Evolutionary conservation across 2,797 vertebrate genomes (phyloP).

Genomic region (Eulemur albifrons): DNA sequence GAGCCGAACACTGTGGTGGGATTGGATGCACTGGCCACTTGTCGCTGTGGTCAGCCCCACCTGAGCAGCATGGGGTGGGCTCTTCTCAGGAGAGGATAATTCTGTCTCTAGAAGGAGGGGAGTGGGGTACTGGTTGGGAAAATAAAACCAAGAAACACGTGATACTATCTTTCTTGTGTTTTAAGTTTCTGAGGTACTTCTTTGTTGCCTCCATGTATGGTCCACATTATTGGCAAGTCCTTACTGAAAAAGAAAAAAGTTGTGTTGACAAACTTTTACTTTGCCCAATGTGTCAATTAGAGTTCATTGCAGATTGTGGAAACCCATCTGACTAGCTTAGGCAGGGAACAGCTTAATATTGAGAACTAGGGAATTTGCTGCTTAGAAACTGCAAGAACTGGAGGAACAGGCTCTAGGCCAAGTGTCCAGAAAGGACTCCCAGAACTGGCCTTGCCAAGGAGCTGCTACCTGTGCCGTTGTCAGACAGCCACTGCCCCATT

Average conservation of each 20-base stretch:
- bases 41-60: too few species aligned
- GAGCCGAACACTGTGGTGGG: not conserved
- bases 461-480: rapidly evolving
- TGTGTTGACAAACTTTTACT: not conserved
- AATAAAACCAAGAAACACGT: not conserved
- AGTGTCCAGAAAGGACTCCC: not conserved
- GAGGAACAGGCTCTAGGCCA: too few species aligned
- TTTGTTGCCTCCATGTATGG: not conserved
- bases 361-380: not conserved
- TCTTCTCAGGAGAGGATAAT: not conserved
- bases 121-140: not conserved
- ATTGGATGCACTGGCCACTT: not conserved
- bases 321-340: not conserved
- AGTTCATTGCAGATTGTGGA: not conserved
- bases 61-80: not conserved
- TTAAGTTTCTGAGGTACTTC: not conserved
- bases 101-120: not conserved
- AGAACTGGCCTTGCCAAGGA: not conserved
- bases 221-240: not conserved
- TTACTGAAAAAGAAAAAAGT: not conserved
- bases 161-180: not conserved
- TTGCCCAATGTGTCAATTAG: not conserved
- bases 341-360: too few species aligned
- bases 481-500: not conserved
- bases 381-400: not conserved